A percentile compares a stretch with the other conserved stretches of the same genome.
phyloP scores from a whole-genome alignment of 1,140 invertebrate genomes.

The Neuroterus valhalla region DNA sequence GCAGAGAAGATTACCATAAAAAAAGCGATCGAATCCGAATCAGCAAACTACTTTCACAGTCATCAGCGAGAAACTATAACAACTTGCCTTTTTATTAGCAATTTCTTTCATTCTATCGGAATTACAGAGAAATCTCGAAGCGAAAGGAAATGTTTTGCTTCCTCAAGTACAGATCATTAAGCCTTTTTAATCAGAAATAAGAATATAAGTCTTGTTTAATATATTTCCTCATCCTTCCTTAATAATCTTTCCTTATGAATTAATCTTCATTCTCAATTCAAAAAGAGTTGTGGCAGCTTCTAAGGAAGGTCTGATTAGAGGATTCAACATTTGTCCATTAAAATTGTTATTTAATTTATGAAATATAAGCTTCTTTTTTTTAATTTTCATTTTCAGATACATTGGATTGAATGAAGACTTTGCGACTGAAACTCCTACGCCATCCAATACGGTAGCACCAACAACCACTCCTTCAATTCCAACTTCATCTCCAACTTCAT shows the following conservation, averaged over 20 bases:
- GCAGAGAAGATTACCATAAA: neutral
- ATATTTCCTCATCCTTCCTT: neutral
- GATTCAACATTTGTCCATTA: neutral
- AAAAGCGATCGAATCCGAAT: slow-evolving; percentile 19
- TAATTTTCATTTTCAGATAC: slow-evolving; percentile 47
- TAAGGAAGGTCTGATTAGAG: no score
- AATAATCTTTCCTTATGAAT: no score
- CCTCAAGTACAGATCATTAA: neutral
- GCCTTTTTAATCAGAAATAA: slow-evolving; percentile 12
- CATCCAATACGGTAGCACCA: slow-evolving; percentile 62
- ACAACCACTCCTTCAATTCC: slow-evolving; percentile 57
- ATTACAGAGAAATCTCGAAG: neutral
- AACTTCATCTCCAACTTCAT: slow-evolving; percentile 59
- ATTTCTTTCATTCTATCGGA: slow-evolving; percentile 1
- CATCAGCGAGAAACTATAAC: slow-evolving; percentile 8
- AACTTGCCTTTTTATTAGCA: neutral
- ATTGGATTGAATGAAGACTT: slow-evolving; percentile 61
- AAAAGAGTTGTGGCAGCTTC: no score
- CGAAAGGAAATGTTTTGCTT: slow-evolving; percentile 8
- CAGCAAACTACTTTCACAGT: neutral
- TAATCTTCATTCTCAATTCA: no score
- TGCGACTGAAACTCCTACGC: slow-evolving; percentile 60
- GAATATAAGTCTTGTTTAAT: neutral
- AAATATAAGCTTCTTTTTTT: slow-evolving; percentile 3
- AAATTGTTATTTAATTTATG: neutral